Percentiles rank a stretch among this genome's conserved stretches.
These are phyloP conservation scores for Linnaemya tessellans DNA, from an alignment of 2,888 invertebrate genomes.

Conservation along the genomic window DNA sequence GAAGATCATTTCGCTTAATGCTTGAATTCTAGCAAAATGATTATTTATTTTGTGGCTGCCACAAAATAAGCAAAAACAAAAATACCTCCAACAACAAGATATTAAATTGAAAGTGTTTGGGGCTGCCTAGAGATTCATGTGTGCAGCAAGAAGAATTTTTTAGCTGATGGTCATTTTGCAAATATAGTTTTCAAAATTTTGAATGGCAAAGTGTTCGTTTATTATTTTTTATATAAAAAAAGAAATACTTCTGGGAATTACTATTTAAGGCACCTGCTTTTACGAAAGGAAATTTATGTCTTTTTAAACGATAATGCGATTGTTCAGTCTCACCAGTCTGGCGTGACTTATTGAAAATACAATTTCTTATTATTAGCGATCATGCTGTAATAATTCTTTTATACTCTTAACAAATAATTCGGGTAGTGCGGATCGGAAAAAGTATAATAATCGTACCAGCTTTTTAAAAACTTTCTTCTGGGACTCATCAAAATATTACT, in stretches of 20 bases:
- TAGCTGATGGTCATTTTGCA: constrained; percentile 7
- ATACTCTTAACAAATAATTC: no score
- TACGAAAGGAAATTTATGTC: background rate
- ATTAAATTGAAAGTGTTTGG: constrained; percentile 13
- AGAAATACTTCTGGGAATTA: background rate
- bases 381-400: no score
- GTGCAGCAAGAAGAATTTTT: background rate
- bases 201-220: background rate
- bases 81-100: background rate
- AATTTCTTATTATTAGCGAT: no score
- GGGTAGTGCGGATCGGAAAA: no score
- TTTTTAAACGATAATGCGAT: no score
- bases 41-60: background rate
- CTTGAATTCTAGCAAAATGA: background rate
- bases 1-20: background rate
- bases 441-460: no score
- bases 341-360: no score
- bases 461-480: no score
- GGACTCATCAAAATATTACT: no score
- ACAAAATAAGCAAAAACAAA: background rate
- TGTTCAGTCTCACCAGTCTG: no score
- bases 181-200: background rate
- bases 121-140: constrained; percentile 15
- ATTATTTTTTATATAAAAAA: background rate
- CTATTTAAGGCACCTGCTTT: background rate